Evolutionary conservation across 2,113 vertebrate species (phyloP).

Genomic region (Tupaia chinensis): DNA sequence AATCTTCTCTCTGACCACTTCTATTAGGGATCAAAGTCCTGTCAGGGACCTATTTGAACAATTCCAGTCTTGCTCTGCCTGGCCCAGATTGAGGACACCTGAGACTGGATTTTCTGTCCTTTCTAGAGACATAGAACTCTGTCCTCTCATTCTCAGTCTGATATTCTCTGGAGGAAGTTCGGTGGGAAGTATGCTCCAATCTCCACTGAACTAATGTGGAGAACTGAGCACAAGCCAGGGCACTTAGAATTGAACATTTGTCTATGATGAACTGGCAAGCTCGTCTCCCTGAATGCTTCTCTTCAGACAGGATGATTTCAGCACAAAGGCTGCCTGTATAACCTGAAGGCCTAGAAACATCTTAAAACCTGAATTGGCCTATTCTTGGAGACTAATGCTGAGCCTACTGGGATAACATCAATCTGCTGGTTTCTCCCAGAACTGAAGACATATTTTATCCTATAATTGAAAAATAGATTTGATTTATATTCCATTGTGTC

Average conservation of each 20-base stretch:
- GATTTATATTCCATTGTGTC: slow-evolving; percentile 70
- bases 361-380: slow-evolving; percentile 57
- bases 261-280: not conserved
- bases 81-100: not conserved
- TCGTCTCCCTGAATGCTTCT: not conserved
- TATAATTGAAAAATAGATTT: slow-evolving; percentile 80
- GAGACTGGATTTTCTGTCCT: not conserved
- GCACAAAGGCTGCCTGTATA: slow-evolving; percentile 51
- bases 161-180: not conserved
- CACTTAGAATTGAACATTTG: not conserved
- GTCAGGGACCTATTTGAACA: not conserved
- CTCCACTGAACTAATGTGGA: not conserved
- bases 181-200: not conserved
- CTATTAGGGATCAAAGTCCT: not conserved
- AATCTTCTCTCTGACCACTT: not conserved
- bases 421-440: slow-evolving; percentile 70
- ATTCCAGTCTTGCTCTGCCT: not conserved
- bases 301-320: not conserved
- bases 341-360: slow-evolving; percentile 57
- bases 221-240: slow-evolving; percentile 1
- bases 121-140: not conserved
- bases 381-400: slow-evolving; percentile 61
- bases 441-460: slow-evolving; percentile 63
- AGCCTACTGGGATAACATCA: slow-evolving; percentile 66
- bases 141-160: not conserved